These are phyloP conservation scores for Heliocidaris erythrogramma DNA, from an alignment of 35 echinoderm and acorn worm genomes.

Conservation along the genomic window DNA sequence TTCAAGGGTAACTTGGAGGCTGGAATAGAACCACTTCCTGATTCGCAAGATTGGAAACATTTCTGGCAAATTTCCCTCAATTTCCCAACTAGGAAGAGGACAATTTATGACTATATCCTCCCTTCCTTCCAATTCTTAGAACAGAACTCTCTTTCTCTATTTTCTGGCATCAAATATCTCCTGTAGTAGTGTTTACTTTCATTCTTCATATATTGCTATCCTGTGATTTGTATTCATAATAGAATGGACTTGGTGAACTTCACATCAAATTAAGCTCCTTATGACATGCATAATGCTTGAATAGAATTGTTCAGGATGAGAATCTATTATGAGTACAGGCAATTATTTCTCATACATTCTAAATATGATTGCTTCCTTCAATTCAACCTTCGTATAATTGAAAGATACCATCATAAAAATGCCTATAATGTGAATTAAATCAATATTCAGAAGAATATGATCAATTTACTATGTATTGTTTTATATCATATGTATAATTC, in stretches of 20 bases:
- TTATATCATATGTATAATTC: no score
- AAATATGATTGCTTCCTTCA: no score
- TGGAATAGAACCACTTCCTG: constrained; percentile 19
- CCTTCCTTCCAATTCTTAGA: constrained; percentile 23
- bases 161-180: neutral
- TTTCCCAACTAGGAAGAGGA: constrained; percentile 19
- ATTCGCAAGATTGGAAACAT: neutral
- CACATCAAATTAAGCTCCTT: neutral
- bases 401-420: no score
- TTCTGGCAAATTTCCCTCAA: constrained; percentile 29
- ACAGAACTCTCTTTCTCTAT: constrained; percentile 5
- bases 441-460: no score
- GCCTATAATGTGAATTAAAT: no score
- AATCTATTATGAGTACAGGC: neutral
- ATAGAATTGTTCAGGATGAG: neutral
- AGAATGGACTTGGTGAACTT: neutral
- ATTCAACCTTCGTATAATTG: no score
- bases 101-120: constrained; percentile 23
- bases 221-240: neutral
- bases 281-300: neutral
- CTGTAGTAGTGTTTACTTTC: no score
- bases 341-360: no score
- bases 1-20: neutral
- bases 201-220: no score
- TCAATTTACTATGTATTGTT: no score